Percentiles rank a stretch among this genome's conserved stretches.
phyloP scores from a whole-genome alignment of 2,113 vertebrate species.

The Rhodinocichla rosea region DNA sequence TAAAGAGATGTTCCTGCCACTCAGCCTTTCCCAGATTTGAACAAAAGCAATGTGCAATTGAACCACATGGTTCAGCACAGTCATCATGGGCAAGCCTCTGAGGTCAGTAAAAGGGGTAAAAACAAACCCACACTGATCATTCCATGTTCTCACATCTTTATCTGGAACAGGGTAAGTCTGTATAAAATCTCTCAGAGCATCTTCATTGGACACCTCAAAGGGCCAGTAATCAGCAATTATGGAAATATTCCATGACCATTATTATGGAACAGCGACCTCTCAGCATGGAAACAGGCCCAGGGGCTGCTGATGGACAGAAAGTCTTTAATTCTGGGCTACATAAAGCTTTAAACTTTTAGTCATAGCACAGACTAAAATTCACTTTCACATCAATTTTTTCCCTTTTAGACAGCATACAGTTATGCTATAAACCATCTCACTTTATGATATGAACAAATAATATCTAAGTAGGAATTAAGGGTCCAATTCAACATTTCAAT shows the following conservation, averaged over 20 bases:
- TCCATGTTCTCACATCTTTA: background rate
- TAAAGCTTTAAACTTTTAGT: background rate
- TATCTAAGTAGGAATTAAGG: background rate
- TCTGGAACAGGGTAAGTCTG: background rate
- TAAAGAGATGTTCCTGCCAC: background rate
- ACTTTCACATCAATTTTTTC: background rate
- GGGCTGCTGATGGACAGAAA: background rate
- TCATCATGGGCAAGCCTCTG: background rate
- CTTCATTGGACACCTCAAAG: background rate
- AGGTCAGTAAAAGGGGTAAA: background rate
- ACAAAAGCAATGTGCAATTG: background rate
- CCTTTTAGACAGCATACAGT: background rate
- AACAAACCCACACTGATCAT: background rate
- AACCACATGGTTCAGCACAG: fast-evolving
- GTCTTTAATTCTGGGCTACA: background rate
- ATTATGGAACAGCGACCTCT: background rate
- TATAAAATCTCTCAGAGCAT: background rate
- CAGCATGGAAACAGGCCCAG: background rate
- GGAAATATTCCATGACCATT: background rate
- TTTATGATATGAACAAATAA: background rate
- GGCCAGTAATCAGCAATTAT: background rate
- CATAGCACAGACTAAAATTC: background rate
- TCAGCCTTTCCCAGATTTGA: background rate
- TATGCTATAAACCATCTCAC: background rate
- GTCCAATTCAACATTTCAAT: background rate